Evolutionary conservation across 2,888 invertebrate genomes (phyloP).

Genomic region (Copidosoma aretas): DNA sequence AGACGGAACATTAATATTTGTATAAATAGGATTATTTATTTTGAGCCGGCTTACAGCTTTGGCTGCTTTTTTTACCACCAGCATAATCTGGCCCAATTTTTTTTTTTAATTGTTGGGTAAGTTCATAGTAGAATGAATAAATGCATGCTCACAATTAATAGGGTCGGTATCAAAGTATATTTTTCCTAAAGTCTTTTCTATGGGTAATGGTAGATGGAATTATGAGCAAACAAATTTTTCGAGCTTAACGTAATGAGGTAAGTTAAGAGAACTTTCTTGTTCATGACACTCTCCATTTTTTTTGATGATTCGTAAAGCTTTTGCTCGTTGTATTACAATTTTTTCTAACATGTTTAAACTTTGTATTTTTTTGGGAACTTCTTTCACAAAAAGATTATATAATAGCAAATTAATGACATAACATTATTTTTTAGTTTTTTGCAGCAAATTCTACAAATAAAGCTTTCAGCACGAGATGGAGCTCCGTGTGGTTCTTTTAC

Average conservation of each 20-base stretch:
- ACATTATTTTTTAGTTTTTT: background rate
- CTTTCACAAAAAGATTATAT: slow-evolving; percentile 40
- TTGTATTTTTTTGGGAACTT: slow-evolving; percentile 19
- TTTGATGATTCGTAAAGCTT: slow-evolving; percentile 33
- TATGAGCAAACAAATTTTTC: too few relatives aligned
- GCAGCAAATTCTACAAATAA: too few relatives aligned
- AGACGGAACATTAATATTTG: slow-evolving; percentile 45
- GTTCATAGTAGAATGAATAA: slow-evolving; percentile 51
- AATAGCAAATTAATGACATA: slow-evolving; percentile 42
- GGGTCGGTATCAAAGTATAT: slow-evolving; percentile 48
- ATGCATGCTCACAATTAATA: slow-evolving; percentile 49
- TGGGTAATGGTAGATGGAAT: slow-evolving; percentile 53
- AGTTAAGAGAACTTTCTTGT: too few relatives aligned
- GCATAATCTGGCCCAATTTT: slow-evolving; percentile 50
- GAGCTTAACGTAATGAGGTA: slow-evolving; percentile 15
- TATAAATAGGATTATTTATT: slow-evolving; percentile 48
- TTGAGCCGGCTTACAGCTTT: slow-evolving; percentile 49
- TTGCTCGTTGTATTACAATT: slow-evolving; percentile 27
- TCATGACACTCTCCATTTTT: slow-evolving; percentile 16
- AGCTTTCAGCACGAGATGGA: too few relatives aligned
- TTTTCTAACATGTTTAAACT: slow-evolving; percentile 32
- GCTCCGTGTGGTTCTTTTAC: too few relatives aligned
- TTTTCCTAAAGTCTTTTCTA: slow-evolving; percentile 53
- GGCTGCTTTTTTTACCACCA: slow-evolving; percentile 48
- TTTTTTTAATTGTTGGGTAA: slow-evolving; percentile 51